Conservation (phyloP, 1,140 invertebrate genomes). For the Eurosta solidaginis region DNA sequence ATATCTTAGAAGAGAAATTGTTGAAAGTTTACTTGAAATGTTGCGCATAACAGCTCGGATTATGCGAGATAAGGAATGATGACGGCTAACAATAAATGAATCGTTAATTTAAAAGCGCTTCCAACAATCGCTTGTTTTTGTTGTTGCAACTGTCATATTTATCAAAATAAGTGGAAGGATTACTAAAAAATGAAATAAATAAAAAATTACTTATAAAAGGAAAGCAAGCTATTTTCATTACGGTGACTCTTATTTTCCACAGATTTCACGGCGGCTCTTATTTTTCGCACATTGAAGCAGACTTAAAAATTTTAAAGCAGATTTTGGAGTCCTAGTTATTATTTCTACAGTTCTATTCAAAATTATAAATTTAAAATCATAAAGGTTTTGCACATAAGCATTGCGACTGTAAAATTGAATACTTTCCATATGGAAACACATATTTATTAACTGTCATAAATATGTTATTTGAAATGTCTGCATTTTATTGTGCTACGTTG, state of each 20-base stretch:
- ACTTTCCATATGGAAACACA: too few relatives aligned
- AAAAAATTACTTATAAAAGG: too few relatives aligned
- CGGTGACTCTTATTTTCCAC: too few relatives aligned
- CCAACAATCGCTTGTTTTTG: constrained; percentile 1
- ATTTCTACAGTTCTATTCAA: not conserved
- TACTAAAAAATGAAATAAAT: too few relatives aligned
- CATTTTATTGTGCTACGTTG: not conserved
- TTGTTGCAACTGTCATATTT: not conserved
- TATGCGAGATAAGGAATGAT: not conserved
- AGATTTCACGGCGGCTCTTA: too few relatives aligned
- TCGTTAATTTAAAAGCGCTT: not conserved
- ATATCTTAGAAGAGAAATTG: not conserved
- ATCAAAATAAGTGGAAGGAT: not conserved
- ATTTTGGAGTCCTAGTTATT: too few relatives aligned
- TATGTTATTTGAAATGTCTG: not conserved
- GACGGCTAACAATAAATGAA: constrained; percentile 26
- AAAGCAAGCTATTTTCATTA: too few relatives aligned
- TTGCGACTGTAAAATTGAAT: not conserved
- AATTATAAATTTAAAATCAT: not conserved
- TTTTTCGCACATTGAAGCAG: too few relatives aligned
- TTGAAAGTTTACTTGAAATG: constrained; percentile 3
- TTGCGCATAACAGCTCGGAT: not conserved
- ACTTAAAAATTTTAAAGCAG: too few relatives aligned
- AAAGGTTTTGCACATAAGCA: not conserved
- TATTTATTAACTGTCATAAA: too few relatives aligned